These are phyloP conservation scores for Crotophaga sulcirostris DNA, from an alignment of 2,113 vertebrate species.

Conservation along the genomic window DNA sequence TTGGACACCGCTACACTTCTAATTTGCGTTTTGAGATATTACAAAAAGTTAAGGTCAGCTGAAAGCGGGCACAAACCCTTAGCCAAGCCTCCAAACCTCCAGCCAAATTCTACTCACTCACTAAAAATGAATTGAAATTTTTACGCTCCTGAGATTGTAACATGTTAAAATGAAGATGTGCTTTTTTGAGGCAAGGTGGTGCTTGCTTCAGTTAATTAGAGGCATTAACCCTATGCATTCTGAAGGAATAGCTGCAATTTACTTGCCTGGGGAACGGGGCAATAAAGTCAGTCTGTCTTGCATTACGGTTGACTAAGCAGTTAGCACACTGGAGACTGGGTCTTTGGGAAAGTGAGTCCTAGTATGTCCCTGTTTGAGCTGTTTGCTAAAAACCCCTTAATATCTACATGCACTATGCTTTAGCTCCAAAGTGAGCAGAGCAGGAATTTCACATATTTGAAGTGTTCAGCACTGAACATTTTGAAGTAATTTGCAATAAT, in stretches of 20 bases:
- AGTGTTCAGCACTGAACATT: neutral
- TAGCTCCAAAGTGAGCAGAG: neutral
- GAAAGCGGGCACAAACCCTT: neutral
- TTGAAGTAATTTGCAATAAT: neutral
- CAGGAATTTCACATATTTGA: neutral
- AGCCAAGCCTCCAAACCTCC: neutral
- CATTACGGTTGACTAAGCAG: neutral
- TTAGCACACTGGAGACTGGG: neutral
- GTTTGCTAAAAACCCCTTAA: neutral
- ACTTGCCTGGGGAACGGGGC: neutral
- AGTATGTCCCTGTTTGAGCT: accelerated
- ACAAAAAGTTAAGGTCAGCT: neutral
- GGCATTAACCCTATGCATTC: neutral
- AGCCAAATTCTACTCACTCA: neutral
- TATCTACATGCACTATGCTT: neutral
- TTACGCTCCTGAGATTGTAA: neutral
- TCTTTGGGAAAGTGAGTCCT: neutral
- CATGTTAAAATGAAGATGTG: neutral
- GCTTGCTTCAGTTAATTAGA: neutral
- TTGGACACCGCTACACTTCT: neutral
- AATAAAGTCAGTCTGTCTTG: neutral
- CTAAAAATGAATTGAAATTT: neutral
- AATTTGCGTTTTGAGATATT: neutral
- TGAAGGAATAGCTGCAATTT: neutral
- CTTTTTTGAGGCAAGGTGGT: neutral